Evolutionary conservation across 2,888 invertebrate genomes (phyloP).

Genomic region (Tetranychus truncatus): DNA sequence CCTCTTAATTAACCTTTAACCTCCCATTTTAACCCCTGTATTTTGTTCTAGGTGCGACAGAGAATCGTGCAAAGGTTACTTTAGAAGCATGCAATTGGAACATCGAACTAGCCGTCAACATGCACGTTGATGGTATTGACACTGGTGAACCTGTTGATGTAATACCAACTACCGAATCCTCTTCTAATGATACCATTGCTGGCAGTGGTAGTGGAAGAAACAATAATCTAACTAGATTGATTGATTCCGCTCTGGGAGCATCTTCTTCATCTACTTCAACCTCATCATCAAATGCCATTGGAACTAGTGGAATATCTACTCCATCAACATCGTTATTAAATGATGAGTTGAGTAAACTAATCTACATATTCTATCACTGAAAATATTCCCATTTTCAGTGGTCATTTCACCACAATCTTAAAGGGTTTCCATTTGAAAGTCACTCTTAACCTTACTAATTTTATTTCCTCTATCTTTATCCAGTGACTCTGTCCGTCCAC

Average conservation of each 20-base stretch:
- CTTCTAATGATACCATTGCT: neutral
- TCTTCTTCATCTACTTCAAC: neutral
- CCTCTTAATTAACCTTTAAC: neutral
- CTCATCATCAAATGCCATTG: conserved; percentile 3
- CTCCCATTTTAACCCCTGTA: neutral
- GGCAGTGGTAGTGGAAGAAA: neutral
- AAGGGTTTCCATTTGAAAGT: no score
- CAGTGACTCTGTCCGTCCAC: conserved; percentile 33
- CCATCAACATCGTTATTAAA: neutral
- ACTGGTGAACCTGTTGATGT: conserved; percentile 11
- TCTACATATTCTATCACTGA: no score
- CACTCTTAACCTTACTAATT: no score
- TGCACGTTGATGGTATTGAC: conserved; percentile 34
- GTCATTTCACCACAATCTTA: no score
- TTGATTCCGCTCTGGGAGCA: neutral
- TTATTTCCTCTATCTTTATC: no score
- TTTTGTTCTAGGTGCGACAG: conserved; percentile 29
- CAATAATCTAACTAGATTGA: neutral
- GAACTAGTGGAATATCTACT: conserved; percentile 3
- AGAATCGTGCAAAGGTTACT: conserved; percentile 31
- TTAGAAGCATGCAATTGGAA: conserved; percentile 36
- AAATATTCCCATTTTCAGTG: no score
- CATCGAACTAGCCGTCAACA: conserved; percentile 37
- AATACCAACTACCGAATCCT: neutral
- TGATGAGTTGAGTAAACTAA: neutral